Conservation (phyloP, 2,888 invertebrate species). For the Heliconius hortense region DNA sequence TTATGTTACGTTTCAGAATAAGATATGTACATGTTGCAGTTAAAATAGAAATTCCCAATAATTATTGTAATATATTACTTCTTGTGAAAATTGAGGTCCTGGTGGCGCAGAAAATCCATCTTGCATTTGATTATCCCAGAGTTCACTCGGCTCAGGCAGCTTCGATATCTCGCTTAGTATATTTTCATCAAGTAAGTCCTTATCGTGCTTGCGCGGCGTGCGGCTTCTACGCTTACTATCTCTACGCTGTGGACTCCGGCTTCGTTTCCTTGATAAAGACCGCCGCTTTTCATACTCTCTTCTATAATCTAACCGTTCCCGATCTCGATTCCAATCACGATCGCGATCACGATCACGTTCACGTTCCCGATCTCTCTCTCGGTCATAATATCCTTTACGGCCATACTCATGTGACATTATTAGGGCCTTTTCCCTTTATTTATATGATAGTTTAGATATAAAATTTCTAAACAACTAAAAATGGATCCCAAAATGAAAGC, state of each 20-base stretch:
- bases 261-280: constrained; percentile 54
- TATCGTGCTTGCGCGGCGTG: constrained; percentile 66
- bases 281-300: constrained; percentile 52
- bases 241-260: constrained; percentile 56
- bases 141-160: constrained; percentile 70
- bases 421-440: constrained; percentile 2
- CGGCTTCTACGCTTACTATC: constrained; percentile 59
- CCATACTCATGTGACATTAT: constrained; percentile 48
- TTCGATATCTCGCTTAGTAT: constrained; percentile 73
- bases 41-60: background rate
- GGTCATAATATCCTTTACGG: constrained; percentile 44
- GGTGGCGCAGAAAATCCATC: constrained; percentile 46
- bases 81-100: constrained; percentile 42
- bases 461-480: constrained; percentile 20
- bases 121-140: constrained; percentile 72
- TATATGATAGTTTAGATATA: constrained; percentile 1
- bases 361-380: constrained; percentile 43
- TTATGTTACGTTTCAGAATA: background rate
- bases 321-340: constrained; percentile 42
- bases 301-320: constrained; percentile 53
- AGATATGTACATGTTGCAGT: background rate
- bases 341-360: constrained; percentile 42
- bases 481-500: constrained; percentile 23
- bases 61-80: constrained; percentile 36
- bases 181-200: constrained; percentile 69